Conservation (phyloP, 2,797 vertebrate species). For the Dendrocincla fuliginosa region DNA sequence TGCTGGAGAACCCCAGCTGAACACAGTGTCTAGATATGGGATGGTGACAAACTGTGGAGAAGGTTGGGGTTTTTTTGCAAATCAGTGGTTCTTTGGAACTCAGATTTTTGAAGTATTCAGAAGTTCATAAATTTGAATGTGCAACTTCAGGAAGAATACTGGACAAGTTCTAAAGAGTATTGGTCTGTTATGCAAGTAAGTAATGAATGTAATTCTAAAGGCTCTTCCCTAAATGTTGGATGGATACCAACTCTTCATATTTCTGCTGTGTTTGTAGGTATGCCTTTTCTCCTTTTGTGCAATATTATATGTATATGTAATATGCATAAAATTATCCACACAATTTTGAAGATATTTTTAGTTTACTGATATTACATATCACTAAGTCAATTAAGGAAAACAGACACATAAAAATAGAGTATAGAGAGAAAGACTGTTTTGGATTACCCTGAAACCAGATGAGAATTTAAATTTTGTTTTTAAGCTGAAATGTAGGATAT, state of each 20-base stretch:
- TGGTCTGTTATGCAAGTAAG: not conserved
- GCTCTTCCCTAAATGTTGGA: not conserved
- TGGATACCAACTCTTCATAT: not conserved
- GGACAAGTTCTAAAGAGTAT: not conserved
- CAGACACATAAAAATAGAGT: not conserved
- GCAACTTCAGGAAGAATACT: not conserved
- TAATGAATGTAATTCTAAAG: not conserved
- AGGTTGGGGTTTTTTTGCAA: not conserved
- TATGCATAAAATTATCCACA: not conserved
- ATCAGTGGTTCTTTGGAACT: not conserved
- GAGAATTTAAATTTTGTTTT: not conserved
- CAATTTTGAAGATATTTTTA: not conserved
- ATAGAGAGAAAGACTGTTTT: not conserved
- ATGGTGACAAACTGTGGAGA: not conserved
- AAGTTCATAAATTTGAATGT: not conserved
- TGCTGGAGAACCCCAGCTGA: not conserved
- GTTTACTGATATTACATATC: not conserved
- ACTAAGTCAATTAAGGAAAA: not conserved
- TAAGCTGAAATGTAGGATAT: not conserved
- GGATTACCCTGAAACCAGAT: not conserved
- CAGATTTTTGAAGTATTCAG: not conserved
- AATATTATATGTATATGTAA: not conserved
- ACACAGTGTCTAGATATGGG: not conserved
- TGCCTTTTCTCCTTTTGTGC: not conserved
- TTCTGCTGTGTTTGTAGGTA: not conserved